Evolutionary conservation across 2,113 vertebrate genomes (phyloP).

Genomic region (Carassius carassius): DNA sequence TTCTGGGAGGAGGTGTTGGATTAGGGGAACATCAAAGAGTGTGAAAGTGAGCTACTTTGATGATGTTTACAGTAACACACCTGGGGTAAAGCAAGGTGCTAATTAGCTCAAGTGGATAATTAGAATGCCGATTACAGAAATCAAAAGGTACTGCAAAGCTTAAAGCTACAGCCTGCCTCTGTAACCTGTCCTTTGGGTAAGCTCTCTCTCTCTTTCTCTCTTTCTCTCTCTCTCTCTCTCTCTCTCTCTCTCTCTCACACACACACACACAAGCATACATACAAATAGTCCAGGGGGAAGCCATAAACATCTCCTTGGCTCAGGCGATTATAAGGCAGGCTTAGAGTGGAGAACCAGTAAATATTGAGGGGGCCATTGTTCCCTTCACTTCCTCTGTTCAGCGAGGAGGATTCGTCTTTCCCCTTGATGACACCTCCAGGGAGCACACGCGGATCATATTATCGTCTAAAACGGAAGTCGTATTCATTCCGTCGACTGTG

Average conservation of each 20-base stretch:
- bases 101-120: conserved; percentile 92
- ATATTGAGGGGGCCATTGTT: conserved; percentile 71
- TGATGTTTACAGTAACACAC: conserved; percentile 88
- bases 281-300: conserved; percentile 40
- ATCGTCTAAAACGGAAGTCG: conserved; percentile 81
- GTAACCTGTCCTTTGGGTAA: conserved; percentile 38
- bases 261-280: conserved; percentile 34
- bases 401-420: conserved; percentile 78
- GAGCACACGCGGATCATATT: conserved; percentile 81
- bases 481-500: conserved; percentile 75
- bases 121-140: conserved; percentile 90
- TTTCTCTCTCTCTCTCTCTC: background rate
- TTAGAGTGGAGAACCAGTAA: conserved; percentile 51
- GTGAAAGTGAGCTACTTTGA: conserved; percentile 77
- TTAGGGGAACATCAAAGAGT: conserved; percentile 69
- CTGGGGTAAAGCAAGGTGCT: conserved; percentile 89
- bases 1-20: conserved; percentile 69
- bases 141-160: conserved; percentile 87
- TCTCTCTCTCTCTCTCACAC: background rate
- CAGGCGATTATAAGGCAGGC: conserved; percentile 49
- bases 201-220: background rate
- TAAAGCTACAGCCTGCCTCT: conserved; percentile 81
- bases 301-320: conserved; percentile 47
- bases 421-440: conserved; percentile 76
- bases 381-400: conserved; percentile 78